Evolutionary conservation across 2,797 vertebrate genomes (phyloP), one percentile per base, ranked within the genome.

Genomic region (Acipenser transmontanus): DNA sequence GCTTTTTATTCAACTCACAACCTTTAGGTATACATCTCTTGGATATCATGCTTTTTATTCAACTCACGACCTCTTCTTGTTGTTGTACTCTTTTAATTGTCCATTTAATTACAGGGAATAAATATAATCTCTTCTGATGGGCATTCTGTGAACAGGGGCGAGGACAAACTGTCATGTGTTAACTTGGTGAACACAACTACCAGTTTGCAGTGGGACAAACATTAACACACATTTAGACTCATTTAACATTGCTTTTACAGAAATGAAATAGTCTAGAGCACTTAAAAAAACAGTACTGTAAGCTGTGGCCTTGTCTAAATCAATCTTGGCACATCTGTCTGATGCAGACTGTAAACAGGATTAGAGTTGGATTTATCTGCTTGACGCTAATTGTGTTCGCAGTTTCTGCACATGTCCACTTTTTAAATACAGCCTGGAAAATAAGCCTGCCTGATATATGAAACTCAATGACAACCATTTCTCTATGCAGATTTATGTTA

Each of bases 321-420:
- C 89, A 91, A 91, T 93, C 89, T 87, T 88, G 87, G 85, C 92
- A 93, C 92, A 93, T 93, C 91, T 94, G 92, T 85, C 88, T 92
- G 91, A 92, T 84, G 85, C 73, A 76, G 83, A 90, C 86, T 88
- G 81, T 93, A 93, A 94, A 94, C 89, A 92, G 92, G 92, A 93
- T 94, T 94, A 94, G 85, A 87, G 85, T 67, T 79, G 84, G 91
- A 87, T 89, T 93, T 92, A 92, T 93, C 93, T 90, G 91, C 91
- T 91, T 91, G 91, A 91, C 78, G 82, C 87, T 94, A 94, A 94
- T 93, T 94, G 91, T 87, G 85, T 85, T 91, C 81, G 80, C 87
- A 89, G 87, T 88, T 90, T 88, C 85, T 87, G 88, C 90, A 91
- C 89, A 92, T 91, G 91, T 86, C 84, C 85, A 82, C 73, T 71